A percentile compares a stretch with the other conserved stretches of the same genome.
These are phyloP conservation scores for Apodemia duryi DNA, from an alignment of 2,888 invertebrate species.

Conservation along the genomic window DNA sequence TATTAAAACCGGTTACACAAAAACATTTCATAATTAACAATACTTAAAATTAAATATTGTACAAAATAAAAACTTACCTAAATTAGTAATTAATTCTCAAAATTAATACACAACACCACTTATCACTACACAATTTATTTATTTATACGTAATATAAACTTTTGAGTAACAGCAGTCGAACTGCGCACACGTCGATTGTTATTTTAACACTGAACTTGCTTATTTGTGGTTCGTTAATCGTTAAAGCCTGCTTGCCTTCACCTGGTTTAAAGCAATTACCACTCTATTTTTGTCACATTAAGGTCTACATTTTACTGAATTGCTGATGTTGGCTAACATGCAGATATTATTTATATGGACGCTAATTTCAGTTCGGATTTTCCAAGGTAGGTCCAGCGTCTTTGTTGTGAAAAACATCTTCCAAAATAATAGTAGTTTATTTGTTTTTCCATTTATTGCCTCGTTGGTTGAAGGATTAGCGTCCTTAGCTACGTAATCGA, in stretches of 20 bases:
- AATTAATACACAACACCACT: slow-evolving; percentile 16
- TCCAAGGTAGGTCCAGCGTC: slow-evolving; percentile 11
- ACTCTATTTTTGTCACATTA: neutral
- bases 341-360: slow-evolving; percentile 16
- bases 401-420: too few species aligned
- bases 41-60: neutral
- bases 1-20: too few species aligned
- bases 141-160: slow-evolving; percentile 17
- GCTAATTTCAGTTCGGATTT: slow-evolving; percentile 16
- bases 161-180: slow-evolving; percentile 35
- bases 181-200: slow-evolving; percentile 47
- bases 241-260: slow-evolving; percentile 47
- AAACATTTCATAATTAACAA: too few species aligned
- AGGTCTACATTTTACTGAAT: neutral
- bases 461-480: too few species aligned
- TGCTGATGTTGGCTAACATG: neutral
- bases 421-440: too few species aligned
- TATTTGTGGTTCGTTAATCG: slow-evolving; percentile 39
- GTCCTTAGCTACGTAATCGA: too few species aligned
- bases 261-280: slow-evolving; percentile 24
- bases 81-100: slow-evolving; percentile 4
- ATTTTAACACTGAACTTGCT: slow-evolving; percentile 66
- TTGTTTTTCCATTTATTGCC: too few species aligned
- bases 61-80: neutral
- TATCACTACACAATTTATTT: slow-evolving; percentile 16